phyloP scores from a whole-genome alignment of 2,113 vertebrate genomes.

The Hypomesus transpacificus region DNA sequence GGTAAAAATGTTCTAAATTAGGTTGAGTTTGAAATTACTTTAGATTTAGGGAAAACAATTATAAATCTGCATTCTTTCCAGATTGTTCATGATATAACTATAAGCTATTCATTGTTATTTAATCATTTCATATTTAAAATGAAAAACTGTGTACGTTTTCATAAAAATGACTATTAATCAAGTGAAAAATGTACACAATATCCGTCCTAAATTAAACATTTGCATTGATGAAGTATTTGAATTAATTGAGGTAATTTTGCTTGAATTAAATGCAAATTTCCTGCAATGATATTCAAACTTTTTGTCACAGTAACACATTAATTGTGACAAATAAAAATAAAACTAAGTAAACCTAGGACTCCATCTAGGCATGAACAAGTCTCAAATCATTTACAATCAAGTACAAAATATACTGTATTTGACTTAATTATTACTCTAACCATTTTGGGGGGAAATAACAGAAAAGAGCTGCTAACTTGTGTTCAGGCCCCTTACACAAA shows the following conservation, averaged over 20 bases:
- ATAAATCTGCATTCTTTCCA: no score
- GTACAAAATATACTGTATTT: not conserved
- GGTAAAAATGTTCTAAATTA: no score
- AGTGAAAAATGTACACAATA: not conserved
- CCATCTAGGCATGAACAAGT: not conserved
- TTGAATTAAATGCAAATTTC: not conserved
- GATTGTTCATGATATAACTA: no score
- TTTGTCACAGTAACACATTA: not conserved
- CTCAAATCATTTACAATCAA: conserved; percentile 10
- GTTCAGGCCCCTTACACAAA: not conserved
- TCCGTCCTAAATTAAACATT: not conserved
- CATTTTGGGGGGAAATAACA: no score
- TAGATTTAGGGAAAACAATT: no score
- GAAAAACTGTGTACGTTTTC: not conserved
- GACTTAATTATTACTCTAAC: no score
- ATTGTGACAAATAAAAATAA: conserved; percentile 23
- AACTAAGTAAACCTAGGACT: conserved; percentile 16
- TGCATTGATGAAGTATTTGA: not conserved
- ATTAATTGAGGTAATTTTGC: not conserved
- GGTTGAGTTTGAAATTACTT: no score
- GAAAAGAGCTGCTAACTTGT: not conserved
- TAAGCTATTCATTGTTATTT: no score
- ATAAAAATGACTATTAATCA: not conserved
- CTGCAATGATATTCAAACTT: not conserved
- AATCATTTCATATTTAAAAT: no score